Percentiles rank a stretch among this genome's conserved stretches.
These are phyloP conservation scores for Drosophila formosana DNA, from an alignment of 2,888 invertebrate species.

Conservation along the genomic window DNA sequence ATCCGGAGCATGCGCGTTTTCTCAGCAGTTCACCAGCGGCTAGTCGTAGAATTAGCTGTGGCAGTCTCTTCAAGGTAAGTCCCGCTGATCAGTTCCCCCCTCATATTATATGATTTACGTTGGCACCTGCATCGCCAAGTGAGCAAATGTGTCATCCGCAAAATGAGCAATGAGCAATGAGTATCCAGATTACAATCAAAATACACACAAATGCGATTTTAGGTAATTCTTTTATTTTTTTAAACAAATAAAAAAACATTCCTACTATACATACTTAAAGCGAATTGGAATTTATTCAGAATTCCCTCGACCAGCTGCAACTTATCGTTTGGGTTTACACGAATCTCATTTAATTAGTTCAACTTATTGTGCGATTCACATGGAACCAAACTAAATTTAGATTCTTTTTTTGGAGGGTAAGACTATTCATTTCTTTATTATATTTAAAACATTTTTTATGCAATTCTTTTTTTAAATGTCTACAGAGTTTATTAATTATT, in stretches of 20 bases:
- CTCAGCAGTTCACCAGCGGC: constrained; percentile 93
- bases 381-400: background rate
- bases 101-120: constrained; percentile 40
- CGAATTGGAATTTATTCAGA: background rate
- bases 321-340: constrained; percentile 30
- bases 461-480: no score
- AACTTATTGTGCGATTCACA: constrained; percentile 30
- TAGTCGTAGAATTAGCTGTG: constrained; percentile 95
- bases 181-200: constrained; percentile 55
- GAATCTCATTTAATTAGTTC: constrained; percentile 8
- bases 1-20: constrained; percentile 88
- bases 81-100: constrained; percentile 33
- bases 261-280: background rate
- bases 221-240: constrained; percentile 59
- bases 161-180: constrained; percentile 62
- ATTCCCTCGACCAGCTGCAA: constrained; percentile 20
- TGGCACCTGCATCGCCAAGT: constrained; percentile 66
- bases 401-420: background rate
- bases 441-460: no score
- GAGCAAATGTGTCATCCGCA: constrained; percentile 58
- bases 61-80: constrained; percentile 92
- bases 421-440: background rate
- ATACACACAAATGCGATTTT: constrained; percentile 61
- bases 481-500: no score
- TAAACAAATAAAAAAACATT: background rate